Conservation (phyloP, 2,888 invertebrate species). For the Leptothorax acervorum region DNA sequence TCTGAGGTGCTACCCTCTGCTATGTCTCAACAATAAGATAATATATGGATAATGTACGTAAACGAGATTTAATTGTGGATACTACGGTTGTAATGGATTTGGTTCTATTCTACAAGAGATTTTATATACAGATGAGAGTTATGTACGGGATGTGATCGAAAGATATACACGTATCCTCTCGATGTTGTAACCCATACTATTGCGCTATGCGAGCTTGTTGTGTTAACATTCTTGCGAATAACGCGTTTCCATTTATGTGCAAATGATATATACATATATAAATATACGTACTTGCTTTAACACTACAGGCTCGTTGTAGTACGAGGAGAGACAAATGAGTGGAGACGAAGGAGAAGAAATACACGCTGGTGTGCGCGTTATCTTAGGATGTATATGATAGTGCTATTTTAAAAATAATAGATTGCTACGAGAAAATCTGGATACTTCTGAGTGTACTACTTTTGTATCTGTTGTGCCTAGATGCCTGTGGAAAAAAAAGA, state of each 20-base stretch:
- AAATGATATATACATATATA: constrained; percentile 56
- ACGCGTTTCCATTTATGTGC: constrained; percentile 65
- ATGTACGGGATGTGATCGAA: constrained; percentile 50
- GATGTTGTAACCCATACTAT: constrained; percentile 65
- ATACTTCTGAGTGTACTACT: constrained; percentile 75
- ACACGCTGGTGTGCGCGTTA: constrained; percentile 47
- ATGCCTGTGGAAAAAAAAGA: constrained; percentile 73
- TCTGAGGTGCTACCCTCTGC: constrained; percentile 43
- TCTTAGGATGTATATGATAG: constrained; percentile 73
- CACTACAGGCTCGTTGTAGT: constrained; percentile 70
- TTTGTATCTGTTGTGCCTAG: constrained; percentile 77
- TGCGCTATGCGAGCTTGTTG: constrained; percentile 68
- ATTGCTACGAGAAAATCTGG: constrained; percentile 68
- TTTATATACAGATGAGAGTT: constrained; percentile 65
- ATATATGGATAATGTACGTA: constrained; percentile 47
- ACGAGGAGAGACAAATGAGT: constrained; percentile 41
- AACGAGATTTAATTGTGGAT: constrained; percentile 46
- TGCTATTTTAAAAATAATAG: constrained; percentile 73
- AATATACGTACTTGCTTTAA: constrained; percentile 70
- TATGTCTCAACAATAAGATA: constrained; percentile 42
- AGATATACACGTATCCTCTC: constrained; percentile 63
- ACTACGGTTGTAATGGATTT: constrained; percentile 46
- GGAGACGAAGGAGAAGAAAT: constrained; percentile 39
- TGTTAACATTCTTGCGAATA: constrained; percentile 66
- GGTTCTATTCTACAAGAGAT: constrained; percentile 63